Conservation (phyloP, 2,113 vertebrate species). For the Bos indicus region DNA sequence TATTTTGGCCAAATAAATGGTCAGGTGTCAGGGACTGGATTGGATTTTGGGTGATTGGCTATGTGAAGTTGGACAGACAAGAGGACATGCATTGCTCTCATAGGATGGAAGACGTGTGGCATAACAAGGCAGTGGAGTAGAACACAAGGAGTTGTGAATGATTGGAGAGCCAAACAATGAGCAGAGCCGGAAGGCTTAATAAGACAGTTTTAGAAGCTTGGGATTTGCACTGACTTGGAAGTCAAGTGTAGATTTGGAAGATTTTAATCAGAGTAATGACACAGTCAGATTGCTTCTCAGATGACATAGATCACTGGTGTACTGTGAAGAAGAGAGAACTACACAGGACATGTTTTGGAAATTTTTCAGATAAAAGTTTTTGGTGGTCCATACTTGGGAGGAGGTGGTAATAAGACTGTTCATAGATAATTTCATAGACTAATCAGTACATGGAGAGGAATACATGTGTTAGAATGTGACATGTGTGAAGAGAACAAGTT, state of each 20-base stretch:
- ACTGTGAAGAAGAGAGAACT: background rate
- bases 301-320: background rate
- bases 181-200: background rate
- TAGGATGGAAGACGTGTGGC: background rate
- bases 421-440: background rate
- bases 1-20: background rate
- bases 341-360: background rate
- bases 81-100: background rate
- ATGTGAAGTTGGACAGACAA: background rate
- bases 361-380: background rate
- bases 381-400: background rate
- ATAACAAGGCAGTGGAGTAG: background rate
- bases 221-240: background rate
- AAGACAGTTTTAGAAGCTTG: background rate
- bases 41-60: background rate
- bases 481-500: background rate
- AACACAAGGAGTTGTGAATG: background rate
- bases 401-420: background rate
- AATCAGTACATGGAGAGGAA: background rate
- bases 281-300: background rate
- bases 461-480: background rate
- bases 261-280: background rate
- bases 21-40: background rate
- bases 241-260: background rate
- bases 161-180: fast-evolving